Evolutionary conservation across 2,888 invertebrate genomes (phyloP), one percentile per base, ranked within the genome.

Genomic region (Drosophila paranaensis): DNA sequence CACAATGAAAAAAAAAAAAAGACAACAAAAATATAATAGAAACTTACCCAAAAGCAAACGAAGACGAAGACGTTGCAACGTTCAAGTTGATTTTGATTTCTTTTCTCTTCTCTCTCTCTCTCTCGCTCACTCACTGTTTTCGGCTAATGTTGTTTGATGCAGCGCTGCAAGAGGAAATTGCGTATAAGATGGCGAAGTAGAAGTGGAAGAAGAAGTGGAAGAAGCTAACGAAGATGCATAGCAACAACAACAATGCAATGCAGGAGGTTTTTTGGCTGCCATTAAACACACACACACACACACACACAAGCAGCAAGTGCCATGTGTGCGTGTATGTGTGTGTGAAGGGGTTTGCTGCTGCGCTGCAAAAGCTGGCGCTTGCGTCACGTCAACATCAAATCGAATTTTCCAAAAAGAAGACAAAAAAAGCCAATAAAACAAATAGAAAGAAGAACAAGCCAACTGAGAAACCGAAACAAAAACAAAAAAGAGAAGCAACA

Each of bases 381-480:
- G 77, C 77, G 77, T 77, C 77, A 69, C 68, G 68, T 65, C 70
- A 39, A 67, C 54, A 54, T 40, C 53, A 74, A 77, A 77, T 77
- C 70, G 77, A 77, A 77, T 77, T 77, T 77, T 64, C 74, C 48
- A 74, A 77, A 66, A 61, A 51, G 16, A 40, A 3, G 10, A 45
- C 40, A 51, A 66, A 33, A 40, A 40, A 66, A 45, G 14, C 46
- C 46, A 30, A 48, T 30, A 48, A 48, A 48, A 48, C 30, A 48
- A 48, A 48, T 48, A 30, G 30, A 30, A 48, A n/a, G 27, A 9
- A 30, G 16, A 30, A 48, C 27, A 48, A n/a, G 30, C 45, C 48
- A 13, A 60, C 46, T 25, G 16, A 58, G 46, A 65, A 56, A 54
- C 30, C 50, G 55, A 61, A 60, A 55, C 58, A 43, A 39, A 60